Evolutionary conservation across 2,888 invertebrate species (phyloP).

Genomic region (Falcaria lacertinaria): DNA sequence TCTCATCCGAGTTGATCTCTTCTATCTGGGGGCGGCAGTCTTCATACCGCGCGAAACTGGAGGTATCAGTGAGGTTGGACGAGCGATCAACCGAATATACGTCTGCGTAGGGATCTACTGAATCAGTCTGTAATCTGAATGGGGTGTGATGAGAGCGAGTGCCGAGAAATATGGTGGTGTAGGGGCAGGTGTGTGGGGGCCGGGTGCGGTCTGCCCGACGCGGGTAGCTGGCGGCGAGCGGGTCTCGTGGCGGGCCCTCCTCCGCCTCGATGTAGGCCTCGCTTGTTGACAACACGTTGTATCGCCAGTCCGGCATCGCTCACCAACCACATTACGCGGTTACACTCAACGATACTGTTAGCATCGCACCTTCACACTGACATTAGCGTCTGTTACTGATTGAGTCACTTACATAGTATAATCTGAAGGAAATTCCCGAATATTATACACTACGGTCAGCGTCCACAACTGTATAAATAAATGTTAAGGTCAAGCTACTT

Average conservation of each 20-base stretch:
- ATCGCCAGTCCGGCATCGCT: constrained; percentile 78
- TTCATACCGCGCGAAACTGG: constrained; percentile 72
- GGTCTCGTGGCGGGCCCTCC: constrained; percentile 52
- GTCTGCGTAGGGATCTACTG: constrained; percentile 63
- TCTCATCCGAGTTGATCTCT: constrained; percentile 42
- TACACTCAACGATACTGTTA: constrained; percentile 30
- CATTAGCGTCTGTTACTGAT: constrained; percentile 17
- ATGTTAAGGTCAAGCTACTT: constrained; percentile 8
- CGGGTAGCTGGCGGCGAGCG: constrained; percentile 72
- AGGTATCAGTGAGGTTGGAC: constrained; percentile 71
- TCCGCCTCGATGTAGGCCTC: constrained; percentile 69
- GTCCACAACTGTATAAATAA: constrained; percentile 53
- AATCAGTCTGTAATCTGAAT: constrained; percentile 60
- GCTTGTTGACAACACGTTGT: constrained; percentile 77
- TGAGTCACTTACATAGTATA: constrained; percentile 41
- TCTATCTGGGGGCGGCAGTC: constrained; percentile 62
- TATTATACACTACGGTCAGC: constrained; percentile 47
- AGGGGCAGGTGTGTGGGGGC: constrained; percentile 69
- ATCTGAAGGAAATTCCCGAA: constrained; percentile 30
- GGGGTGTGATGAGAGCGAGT: constrained; percentile 50
- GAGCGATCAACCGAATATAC: constrained; percentile 70
- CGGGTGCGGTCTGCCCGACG: constrained; percentile 75
- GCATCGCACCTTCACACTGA: constrained; percentile 32
- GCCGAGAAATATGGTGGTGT: constrained; percentile 69
- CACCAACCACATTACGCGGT: constrained; percentile 58